These are phyloP conservation scores for Pyrgus malvae DNA, from an alignment of 2,888 invertebrate species.

Conservation along the genomic window DNA sequence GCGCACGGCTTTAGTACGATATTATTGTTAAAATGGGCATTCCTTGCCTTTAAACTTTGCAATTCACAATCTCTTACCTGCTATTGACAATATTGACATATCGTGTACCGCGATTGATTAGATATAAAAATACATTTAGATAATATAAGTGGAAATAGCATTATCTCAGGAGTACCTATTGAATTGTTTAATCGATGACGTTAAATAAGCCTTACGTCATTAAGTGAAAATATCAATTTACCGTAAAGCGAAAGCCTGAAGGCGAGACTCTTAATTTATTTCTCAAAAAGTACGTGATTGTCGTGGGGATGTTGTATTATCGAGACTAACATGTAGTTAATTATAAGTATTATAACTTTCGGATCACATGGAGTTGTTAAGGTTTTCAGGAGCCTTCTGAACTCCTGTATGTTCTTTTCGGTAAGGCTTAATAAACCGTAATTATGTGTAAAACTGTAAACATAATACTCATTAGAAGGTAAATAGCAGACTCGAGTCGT, in stretches of 20 bases:
- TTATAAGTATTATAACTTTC: too few species aligned
- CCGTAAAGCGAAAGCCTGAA: slow-evolving; percentile 7
- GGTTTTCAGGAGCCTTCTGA: too few species aligned
- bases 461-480: slow-evolving; percentile 21
- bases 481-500: slow-evolving; percentile 8
- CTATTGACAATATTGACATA: too few species aligned
- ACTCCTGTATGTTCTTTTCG: too few species aligned
- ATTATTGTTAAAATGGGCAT: too few species aligned
- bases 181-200: background rate
- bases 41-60: too few species aligned
- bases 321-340: slow-evolving; percentile 23
- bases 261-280: slow-evolving; percentile 13
- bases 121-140: background rate
- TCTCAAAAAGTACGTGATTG: slow-evolving; percentile 21
- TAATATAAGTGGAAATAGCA: background rate
- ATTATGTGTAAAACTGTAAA: slow-evolving; percentile 5
- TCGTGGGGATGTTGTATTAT: slow-evolving; percentile 16
- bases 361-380: too few species aligned
- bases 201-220: slow-evolving; percentile 16
- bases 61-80: too few species aligned
- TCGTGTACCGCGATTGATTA: too few species aligned
- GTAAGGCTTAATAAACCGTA: background rate
- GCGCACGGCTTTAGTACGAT: too few species aligned
- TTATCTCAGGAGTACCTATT: background rate
- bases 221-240: slow-evolving; percentile 11